Base-by-base conservation (phyloP, 2,113 vertebrate species). In the Pseudorasbora parva region DNA sequence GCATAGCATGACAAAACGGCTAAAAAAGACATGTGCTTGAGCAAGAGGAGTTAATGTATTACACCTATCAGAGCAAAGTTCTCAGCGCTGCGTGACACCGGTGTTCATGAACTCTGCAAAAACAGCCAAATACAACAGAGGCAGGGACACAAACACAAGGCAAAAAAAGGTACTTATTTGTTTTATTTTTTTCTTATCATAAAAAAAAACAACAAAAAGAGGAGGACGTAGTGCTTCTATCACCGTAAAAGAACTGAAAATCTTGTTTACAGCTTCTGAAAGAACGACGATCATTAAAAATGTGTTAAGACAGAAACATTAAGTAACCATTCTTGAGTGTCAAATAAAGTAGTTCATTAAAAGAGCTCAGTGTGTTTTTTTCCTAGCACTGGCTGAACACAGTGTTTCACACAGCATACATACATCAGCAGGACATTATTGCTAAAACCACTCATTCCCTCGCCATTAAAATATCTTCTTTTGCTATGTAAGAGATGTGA, bases 121-220 rank as follows among this genome's bases (percentile, higher is more conserved):
- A 68, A 68, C 33, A 19, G 14, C n/a, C 25, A 59, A 45, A 14
- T 64, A 59, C 43, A 47, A 19, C 21, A 77, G 23, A 51, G 11
- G 33, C 8, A 19, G 27, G 11, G 25, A 68, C 17, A 78, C 19
- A 9, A 25, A 74, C 30, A 69, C 23, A 2, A 72, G 79, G 15
- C 23, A 56, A 49, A 33, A 47, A 86, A 82, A 87, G 88, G 85
- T 84, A 89, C 87, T 92, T 85, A 91, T 91, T 90, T 25, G 85
- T 92, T 94, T 93, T 92, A 60, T 92, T 93, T 91, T 72, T 91
- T 69, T 90, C 82, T 83, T 91, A 91, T 92, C 87, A 92, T 69
- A 45, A 93, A 93, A 89, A 91, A 92, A 91, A 51, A 88, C 33
- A 90, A 91, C 90, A 90, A 86, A 21, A 78, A 64, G 91, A 92